A percentile compares a stretch with the other conserved stretches of the same genome.
Evolutionary conservation across 2,888 invertebrate genomes (phyloP).

Genomic region (Pseudanteris insignis): DNA sequence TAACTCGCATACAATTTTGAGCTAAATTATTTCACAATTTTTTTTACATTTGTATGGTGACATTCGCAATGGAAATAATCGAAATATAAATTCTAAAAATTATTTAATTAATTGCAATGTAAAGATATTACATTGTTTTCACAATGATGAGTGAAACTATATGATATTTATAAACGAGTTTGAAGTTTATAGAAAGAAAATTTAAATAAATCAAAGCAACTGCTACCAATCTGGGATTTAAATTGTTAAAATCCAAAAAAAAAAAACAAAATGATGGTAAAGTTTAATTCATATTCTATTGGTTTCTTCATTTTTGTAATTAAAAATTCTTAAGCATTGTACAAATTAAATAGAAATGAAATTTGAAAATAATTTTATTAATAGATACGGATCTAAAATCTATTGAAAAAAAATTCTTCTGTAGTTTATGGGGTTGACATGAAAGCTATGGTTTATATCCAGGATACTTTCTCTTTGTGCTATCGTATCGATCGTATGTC

Average conservation of each 20-base stretch:
- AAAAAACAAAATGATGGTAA: background rate
- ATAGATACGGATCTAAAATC: slow-evolving; percentile 26
- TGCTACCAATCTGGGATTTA: slow-evolving; percentile 1
- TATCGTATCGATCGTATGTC: slow-evolving; percentile 43
- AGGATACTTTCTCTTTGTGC: slow-evolving; percentile 24
- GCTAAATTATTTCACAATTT: no score
- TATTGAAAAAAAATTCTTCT: slow-evolving; percentile 23
- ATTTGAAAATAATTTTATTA: no score
- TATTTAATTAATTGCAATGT: background rate
- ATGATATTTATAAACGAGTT: no score
- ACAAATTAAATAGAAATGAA: slow-evolving; percentile 36
- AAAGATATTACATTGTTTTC: background rate
- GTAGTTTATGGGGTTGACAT: slow-evolving; percentile 29
- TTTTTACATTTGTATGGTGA: no score
- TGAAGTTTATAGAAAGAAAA: no score
- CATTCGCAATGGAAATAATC: background rate
- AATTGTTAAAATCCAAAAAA: background rate
- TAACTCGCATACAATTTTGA: no score
- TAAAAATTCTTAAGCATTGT: slow-evolving; percentile 19
- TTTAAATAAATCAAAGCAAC: no score
- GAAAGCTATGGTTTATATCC: slow-evolving; percentile 31
- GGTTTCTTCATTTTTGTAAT: background rate
- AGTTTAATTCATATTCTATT: slow-evolving; percentile 14
- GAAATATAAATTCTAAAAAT: background rate
- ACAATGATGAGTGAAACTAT: background rate